A percentile compares a stretch with the other conserved stretches of the same genome.
Conservation (phyloP, 2,797 vertebrate genomes). For the Acridotheres tristis region DNA sequence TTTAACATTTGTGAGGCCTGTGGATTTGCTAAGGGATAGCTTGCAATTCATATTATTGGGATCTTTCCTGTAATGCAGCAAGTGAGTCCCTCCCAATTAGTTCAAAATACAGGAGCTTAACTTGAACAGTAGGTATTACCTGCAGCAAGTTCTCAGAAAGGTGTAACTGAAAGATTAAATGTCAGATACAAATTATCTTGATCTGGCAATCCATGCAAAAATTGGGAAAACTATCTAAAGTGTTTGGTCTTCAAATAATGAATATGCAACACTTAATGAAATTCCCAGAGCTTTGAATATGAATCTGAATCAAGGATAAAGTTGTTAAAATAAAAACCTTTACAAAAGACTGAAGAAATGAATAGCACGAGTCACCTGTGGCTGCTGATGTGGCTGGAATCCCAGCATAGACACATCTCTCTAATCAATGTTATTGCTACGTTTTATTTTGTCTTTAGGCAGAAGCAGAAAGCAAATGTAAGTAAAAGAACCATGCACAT, state of each 20-base stretch:
- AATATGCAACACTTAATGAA: neutral
- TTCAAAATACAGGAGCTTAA: neutral
- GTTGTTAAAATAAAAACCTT: neutral
- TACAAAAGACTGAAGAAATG: neutral
- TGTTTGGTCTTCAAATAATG: neutral
- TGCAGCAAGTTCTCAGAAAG: neutral
- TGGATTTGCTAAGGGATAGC: neutral
- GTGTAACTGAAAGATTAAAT: neutral
- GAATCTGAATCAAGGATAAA: neutral
- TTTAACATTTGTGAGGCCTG: neutral
- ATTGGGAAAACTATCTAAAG: neutral
- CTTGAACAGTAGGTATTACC: neutral
- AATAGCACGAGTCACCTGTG: neutral
- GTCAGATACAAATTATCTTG: neutral
- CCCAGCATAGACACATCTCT: neutral
- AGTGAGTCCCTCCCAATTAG: neutral
- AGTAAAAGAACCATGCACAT: neutral
- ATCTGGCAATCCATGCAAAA: neutral
- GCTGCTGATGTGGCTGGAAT: neutral
- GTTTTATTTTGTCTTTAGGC: conserved; percentile 27
- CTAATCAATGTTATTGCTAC: neutral
- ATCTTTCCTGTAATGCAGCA: neutral
- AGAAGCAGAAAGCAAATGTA: neutral
- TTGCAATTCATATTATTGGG: neutral
- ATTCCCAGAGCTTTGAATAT: neutral